phyloP scores from a whole-genome alignment of 2,797 vertebrate genomes.

The Astyanax mexicanus region DNA sequence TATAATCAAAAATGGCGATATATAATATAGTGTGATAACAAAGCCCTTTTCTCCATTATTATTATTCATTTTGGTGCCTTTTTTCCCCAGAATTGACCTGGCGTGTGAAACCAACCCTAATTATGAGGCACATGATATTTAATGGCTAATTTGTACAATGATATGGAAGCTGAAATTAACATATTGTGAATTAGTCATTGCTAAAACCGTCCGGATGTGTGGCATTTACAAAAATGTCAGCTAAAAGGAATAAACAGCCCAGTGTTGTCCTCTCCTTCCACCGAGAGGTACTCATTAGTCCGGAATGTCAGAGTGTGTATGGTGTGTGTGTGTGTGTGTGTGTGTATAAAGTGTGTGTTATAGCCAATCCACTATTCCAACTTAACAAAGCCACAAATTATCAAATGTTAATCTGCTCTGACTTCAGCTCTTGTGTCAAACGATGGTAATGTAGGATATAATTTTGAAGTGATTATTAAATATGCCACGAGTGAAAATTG shows the following conservation, averaged over 20 bases:
- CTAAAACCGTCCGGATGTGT: constrained; percentile 66
- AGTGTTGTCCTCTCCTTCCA: constrained; percentile 63
- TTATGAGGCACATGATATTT: constrained; percentile 72
- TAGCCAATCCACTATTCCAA: constrained; percentile 67
- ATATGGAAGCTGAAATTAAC: constrained; percentile 72
- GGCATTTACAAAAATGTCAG: constrained; percentile 85
- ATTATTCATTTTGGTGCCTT: constrained; percentile 27
- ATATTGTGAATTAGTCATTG: constrained; percentile 64
- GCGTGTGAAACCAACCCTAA: constrained; percentile 56
- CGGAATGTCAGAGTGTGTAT: constrained; percentile 68
- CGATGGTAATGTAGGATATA: constrained; percentile 63
- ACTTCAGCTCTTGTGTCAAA: constrained; percentile 65
- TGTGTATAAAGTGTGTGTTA: constrained; percentile 62
- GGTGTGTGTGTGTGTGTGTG: constrained; percentile 42
- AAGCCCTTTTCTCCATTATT: constrained; percentile 43
- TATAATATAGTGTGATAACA: constrained; percentile 27
- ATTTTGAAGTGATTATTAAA: constrained; percentile 69
- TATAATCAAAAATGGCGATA: no score
- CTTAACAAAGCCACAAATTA: constrained; percentile 67
- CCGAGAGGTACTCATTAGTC: constrained; percentile 71
- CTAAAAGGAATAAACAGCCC: constrained; percentile 71
- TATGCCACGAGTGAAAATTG: constrained; percentile 62
- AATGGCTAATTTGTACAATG: constrained; percentile 69
- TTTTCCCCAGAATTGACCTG: constrained; percentile 48
- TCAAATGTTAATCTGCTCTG: constrained; percentile 73